These are phyloP conservation scores for Macaria liturata DNA, from an alignment of 2,888 invertebrate genomes.

Conservation along the genomic window DNA sequence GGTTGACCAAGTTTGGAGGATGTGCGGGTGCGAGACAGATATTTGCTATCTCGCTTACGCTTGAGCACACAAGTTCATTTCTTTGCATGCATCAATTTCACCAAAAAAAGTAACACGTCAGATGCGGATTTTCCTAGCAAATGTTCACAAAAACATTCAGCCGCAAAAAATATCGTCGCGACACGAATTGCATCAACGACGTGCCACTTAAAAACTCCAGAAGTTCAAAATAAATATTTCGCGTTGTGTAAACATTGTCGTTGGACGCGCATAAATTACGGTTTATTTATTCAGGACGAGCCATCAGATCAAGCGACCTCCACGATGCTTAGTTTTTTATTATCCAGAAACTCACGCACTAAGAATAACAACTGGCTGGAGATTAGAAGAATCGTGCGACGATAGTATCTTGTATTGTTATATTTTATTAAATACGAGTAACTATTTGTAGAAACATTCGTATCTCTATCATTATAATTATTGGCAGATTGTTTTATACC, in stretches of 20 bases:
- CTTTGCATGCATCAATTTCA: too few relatives aligned
- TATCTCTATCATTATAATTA: too few relatives aligned
- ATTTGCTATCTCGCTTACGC: too few relatives aligned
- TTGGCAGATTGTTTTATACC: too few relatives aligned
- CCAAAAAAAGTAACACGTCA: too few relatives aligned
- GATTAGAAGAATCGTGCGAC: slow-evolving; percentile 16
- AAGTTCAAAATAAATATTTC: slow-evolving; percentile 43
- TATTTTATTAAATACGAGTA: not conserved
- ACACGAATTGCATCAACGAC: slow-evolving; percentile 3
- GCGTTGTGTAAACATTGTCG: slow-evolving; percentile 45
- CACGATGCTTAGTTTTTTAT: slow-evolving; percentile 48
- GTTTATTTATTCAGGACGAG: slow-evolving; percentile 54
- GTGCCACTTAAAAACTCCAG: slow-evolving; percentile 22
- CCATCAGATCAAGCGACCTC: slow-evolving; percentile 50
- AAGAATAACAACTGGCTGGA: slow-evolving; percentile 34
- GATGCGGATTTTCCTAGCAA: too few relatives aligned
- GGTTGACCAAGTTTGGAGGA: too few relatives aligned
- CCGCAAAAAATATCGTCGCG: not conserved
- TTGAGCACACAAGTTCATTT: too few relatives aligned
- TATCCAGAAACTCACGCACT: slow-evolving; percentile 41
- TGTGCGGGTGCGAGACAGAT: too few relatives aligned
- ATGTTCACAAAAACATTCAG: not conserved
- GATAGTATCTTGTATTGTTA: not conserved
- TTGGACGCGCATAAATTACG: slow-evolving; percentile 43
- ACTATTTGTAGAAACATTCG: too few relatives aligned